A percentile compares a stretch with the other conserved stretches of the same genome.
phyloP scores from a whole-genome alignment of 1,140 invertebrate genomes.

The Leptopilina boulardi region DNA sequence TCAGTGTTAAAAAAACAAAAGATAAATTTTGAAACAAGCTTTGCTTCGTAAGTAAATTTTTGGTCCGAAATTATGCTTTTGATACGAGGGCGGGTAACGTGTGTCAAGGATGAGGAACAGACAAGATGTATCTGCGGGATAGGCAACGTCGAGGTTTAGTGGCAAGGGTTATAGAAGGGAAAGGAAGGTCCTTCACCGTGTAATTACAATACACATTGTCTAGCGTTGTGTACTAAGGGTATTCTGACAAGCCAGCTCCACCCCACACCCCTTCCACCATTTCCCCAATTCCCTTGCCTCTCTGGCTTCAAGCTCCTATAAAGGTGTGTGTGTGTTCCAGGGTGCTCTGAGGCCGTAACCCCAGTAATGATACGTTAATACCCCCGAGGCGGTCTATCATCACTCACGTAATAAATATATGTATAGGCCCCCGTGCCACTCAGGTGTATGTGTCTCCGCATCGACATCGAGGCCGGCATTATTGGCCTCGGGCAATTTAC shows the following conservation, averaged over 20 bases:
- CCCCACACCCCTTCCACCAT: too few relatives aligned
- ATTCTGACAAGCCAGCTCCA: slow-evolving; percentile 45
- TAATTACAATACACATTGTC: slow-evolving; percentile 65
- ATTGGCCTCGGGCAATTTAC: slow-evolving; percentile 42
- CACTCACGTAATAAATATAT: slow-evolving; percentile 30
- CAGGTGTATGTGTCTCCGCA: slow-evolving; percentile 35
- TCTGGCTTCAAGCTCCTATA: slow-evolving; percentile 16
- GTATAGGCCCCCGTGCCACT: background rate
- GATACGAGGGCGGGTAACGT: slow-evolving; percentile 40
- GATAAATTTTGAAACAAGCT: too few relatives aligned
- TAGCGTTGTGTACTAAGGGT: slow-evolving; percentile 53
- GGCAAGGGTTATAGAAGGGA: slow-evolving; percentile 35
- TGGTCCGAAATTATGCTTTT: slow-evolving; percentile 48
- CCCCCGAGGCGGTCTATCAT: slow-evolving; percentile 60
- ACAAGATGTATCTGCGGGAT: slow-evolving; percentile 39
- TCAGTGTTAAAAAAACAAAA: too few relatives aligned
- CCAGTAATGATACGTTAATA: slow-evolving; percentile 64
- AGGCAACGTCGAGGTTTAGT: slow-evolving; percentile 16
- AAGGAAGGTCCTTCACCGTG: slow-evolving; percentile 47
- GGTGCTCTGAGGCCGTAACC: slow-evolving; percentile 39
- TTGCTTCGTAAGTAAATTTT: slow-evolving; percentile 40
- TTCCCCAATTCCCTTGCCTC: slow-evolving; percentile 27
- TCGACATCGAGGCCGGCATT: slow-evolving; percentile 39
- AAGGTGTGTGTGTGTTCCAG: background rate
- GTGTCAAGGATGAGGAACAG: slow-evolving; percentile 41